phyloP scores from a whole-genome alignment of 2,113 vertebrate species.

The Oncorhynchus nerka region DNA sequence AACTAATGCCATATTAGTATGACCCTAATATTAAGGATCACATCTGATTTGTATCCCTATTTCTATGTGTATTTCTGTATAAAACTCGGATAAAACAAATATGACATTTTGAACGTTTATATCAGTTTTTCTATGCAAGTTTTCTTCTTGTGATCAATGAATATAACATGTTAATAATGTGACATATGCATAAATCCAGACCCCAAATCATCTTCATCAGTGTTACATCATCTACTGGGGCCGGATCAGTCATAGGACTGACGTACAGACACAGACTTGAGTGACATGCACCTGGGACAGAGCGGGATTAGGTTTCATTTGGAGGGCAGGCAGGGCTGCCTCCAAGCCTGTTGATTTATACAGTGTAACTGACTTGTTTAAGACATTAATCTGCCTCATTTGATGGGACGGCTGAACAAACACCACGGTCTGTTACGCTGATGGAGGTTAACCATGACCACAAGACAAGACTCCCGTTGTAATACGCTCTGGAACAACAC shows the following conservation, averaged over 20 bases:
- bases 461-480: slow-evolving; percentile 14
- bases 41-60: too few species aligned
- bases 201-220: not conserved
- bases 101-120: not conserved
- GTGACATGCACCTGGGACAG: not conserved
- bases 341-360: slow-evolving; percentile 24
- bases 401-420: not conserved
- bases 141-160: not conserved
- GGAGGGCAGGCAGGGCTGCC: not conserved
- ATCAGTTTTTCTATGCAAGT: not conserved
- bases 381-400: not conserved
- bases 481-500: not conserved
- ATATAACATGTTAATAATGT: not conserved
- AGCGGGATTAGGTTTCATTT: not conserved
- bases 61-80: too few species aligned
- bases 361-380: not conserved
- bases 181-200: not conserved
- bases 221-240: not conserved
- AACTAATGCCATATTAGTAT: too few species aligned
- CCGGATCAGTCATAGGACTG: not conserved
- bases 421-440: slow-evolving; percentile 17
- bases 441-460: slow-evolving; percentile 22
- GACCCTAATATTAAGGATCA: too few species aligned
- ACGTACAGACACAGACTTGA: not conserved
- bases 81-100: not conserved